phyloP scores from a whole-genome alignment of 2,888 invertebrate species.

The Odontothrips loti region DNA sequence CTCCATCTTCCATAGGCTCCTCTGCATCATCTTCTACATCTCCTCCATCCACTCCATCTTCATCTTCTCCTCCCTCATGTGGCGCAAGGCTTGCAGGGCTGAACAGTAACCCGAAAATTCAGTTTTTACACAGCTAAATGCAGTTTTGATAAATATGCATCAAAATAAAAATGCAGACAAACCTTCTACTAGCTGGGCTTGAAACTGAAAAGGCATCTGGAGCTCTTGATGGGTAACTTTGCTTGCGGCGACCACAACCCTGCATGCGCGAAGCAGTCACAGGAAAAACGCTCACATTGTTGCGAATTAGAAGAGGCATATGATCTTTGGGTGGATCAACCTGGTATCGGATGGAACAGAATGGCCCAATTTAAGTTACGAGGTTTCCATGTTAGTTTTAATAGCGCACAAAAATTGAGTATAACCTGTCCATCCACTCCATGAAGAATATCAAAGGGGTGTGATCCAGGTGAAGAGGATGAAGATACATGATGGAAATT shows the following conservation, averaged over 20 bases:
- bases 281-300: slow-evolving; percentile 10
- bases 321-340: slow-evolving; percentile 8
- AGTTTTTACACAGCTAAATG: neutral
- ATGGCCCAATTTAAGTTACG: neutral
- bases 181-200: slow-evolving; percentile 30
- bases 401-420: neutral
- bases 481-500: slow-evolving; percentile 18
- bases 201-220: slow-evolving; percentile 38
- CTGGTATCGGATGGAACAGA: neutral
- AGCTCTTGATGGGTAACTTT: slow-evolving; percentile 72
- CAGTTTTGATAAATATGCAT: too few species aligned
- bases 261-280: slow-evolving; percentile 48
- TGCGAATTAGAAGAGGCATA: neutral
- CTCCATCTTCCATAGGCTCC: slow-evolving; percentile 27
- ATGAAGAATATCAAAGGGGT: neutral
- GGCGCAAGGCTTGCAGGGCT: neutral
- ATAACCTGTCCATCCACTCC: neutral
- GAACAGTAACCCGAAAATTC: neutral
- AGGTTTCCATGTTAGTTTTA: too few species aligned
- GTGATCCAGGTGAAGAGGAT: neutral
- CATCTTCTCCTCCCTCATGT: slow-evolving; percentile 31
- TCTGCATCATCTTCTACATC: slow-evolving; percentile 23
- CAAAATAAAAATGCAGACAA: too few species aligned
- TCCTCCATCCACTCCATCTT: slow-evolving; percentile 33
- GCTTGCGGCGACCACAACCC: slow-evolving; percentile 70